phyloP scores from a whole-genome alignment of 2,113 vertebrate genomes.

The Phoenicopterus ruber region DNA sequence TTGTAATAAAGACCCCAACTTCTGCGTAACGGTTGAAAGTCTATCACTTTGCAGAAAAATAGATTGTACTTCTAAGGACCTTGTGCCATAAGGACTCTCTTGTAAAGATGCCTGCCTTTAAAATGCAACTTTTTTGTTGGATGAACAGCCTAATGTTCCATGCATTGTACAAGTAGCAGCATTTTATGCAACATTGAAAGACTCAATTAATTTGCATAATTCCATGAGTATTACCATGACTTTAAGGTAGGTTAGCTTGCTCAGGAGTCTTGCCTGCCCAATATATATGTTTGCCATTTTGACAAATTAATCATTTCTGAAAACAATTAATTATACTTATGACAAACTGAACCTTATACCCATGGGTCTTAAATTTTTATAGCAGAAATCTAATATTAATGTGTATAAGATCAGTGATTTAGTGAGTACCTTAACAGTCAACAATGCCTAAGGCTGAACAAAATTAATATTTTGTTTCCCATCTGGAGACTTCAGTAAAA shows the following conservation, averaged over 20 bases:
- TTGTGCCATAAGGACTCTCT: slow-evolving; percentile 82
- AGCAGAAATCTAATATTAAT: slow-evolving; percentile 87
- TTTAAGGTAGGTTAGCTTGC: slow-evolving; percentile 90
- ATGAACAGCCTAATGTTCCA: slow-evolving; percentile 99
- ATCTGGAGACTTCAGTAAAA: slow-evolving; percentile 99
- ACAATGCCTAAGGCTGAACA: slow-evolving; percentile 94
- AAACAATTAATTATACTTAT: slow-evolving; percentile 99
- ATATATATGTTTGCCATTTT: slow-evolving; percentile 81
- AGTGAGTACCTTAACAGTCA: slow-evolving; percentile 93
- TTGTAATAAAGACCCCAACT: slow-evolving; percentile 68
- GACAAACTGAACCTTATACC: slow-evolving; percentile 93
- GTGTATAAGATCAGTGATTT: slow-evolving; percentile 90
- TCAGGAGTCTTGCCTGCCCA: slow-evolving; percentile 81
- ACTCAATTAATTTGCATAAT: slow-evolving; percentile 99
- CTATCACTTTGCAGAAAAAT: slow-evolving; percentile 78
- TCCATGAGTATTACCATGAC: slow-evolving; percentile 91
- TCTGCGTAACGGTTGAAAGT: slow-evolving; percentile 71
- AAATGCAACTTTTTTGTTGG: slow-evolving; percentile 89
- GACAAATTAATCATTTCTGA: slow-evolving; percentile 95
- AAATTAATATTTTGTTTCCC: slow-evolving; percentile 99
- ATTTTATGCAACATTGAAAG: slow-evolving; percentile 99
- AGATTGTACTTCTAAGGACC: slow-evolving; percentile 80
- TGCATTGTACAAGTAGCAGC: slow-evolving; percentile 94
- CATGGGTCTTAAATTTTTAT: slow-evolving; percentile 85
- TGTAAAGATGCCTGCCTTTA: slow-evolving; percentile 83